Conservation (phyloP, 2,888 invertebrate species). For the Luperina nickerlii region DNA sequence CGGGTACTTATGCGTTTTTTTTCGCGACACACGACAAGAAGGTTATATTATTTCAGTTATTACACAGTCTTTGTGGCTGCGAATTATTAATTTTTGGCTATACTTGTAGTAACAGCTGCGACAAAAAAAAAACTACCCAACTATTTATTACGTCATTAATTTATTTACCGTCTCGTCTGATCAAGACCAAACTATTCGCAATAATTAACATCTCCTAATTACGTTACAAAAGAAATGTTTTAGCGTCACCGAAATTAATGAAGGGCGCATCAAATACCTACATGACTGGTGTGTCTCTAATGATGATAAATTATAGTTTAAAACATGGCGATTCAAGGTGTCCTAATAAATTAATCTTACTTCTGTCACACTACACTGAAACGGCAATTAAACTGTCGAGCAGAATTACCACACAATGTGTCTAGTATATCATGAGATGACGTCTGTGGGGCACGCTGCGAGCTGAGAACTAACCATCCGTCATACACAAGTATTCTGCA, state of each 20-base stretch:
- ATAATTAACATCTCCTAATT: slow-evolving; percentile 40
- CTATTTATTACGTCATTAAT: slow-evolving; percentile 15
- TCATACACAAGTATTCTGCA: slow-evolving; percentile 79
- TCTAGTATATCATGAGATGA: slow-evolving; percentile 87
- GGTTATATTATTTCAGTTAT: neutral
- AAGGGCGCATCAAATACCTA: slow-evolving; percentile 66
- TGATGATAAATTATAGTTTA: slow-evolving; percentile 85
- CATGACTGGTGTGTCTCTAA: slow-evolving; percentile 80
- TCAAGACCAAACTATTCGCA: slow-evolving; percentile 32
- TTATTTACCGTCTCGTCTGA: slow-evolving; percentile 17
- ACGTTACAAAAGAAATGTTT: slow-evolving; percentile 28
- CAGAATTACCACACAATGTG: slow-evolving; percentile 89
- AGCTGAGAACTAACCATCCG: slow-evolving; percentile 76
- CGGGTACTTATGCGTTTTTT: neutral
- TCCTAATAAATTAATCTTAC: slow-evolving; percentile 87
- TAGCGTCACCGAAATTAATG: slow-evolving; percentile 49
- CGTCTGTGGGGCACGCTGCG: slow-evolving; percentile 77
- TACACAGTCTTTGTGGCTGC: neutral
- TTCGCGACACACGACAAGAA: neutral
- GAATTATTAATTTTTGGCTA: neutral
- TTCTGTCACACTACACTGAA: slow-evolving; percentile 84
- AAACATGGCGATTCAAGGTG: slow-evolving; percentile 84
- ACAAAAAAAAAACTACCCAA: no score
- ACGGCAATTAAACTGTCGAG: slow-evolving; percentile 87
- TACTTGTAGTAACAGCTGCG: no score